Conservation (phyloP, 2,113 vertebrate genomes). For the Oxyura jamaicensis region DNA sequence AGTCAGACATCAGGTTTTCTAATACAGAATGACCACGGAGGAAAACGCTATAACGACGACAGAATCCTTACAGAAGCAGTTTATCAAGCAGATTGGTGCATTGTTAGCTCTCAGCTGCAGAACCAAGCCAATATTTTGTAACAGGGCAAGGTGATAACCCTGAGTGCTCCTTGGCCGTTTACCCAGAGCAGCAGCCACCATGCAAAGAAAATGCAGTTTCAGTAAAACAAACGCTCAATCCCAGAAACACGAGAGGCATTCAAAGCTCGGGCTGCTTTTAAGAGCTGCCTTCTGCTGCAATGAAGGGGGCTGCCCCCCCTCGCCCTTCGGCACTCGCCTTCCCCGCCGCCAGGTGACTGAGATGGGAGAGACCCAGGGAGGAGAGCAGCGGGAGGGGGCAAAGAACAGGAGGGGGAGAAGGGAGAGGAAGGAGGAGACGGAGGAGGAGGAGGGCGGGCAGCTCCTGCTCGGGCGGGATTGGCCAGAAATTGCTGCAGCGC, state of each 20-base stretch:
- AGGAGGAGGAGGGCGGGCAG: background rate
- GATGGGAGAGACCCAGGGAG: background rate
- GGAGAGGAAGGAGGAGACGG: no score
- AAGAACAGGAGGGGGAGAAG: no score
- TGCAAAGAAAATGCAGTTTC: background rate
- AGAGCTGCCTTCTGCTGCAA: background rate
- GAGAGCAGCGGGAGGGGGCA: no score
- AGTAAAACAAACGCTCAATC: fast-evolving
- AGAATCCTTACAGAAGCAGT: fast-evolving
- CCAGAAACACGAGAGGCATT: fast-evolving
- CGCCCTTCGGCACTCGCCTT: fast-evolving
- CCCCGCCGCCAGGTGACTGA: fast-evolving
- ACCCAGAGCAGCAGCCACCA: background rate
- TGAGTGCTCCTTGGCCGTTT: fast-evolving
- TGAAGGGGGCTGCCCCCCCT: fast-evolving
- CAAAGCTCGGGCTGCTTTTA: background rate
- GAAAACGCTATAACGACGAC: fast-evolving
- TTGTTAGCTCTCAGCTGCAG: background rate
- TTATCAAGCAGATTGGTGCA: fast-evolving
- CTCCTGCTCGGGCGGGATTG: background rate
- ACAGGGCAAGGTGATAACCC: background rate
- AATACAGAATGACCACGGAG: fast-evolving
- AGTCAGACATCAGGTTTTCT: fast-evolving
- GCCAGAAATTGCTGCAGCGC: slow-evolving; percentile 21
- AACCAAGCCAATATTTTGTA: background rate